These are phyloP conservation scores for Dissostichus mawsoni DNA, from an alignment of 2,113 vertebrate species.

Conservation along the genomic window DNA sequence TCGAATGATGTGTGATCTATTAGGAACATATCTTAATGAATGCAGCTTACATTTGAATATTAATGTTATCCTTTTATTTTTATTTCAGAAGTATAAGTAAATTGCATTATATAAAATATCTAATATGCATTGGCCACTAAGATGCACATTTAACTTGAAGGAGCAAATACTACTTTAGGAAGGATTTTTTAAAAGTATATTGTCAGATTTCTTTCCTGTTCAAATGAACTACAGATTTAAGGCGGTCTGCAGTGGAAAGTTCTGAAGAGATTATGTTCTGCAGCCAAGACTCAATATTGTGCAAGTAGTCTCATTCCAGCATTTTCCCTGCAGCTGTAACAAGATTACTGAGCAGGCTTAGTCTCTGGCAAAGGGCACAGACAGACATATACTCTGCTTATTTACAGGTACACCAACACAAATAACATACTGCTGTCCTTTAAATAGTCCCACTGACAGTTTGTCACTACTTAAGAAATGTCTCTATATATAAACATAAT, in stretches of 20 bases:
- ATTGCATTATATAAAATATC: background rate
- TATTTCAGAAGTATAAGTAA: background rate
- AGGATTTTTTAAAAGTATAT: background rate
- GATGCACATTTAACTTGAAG: too few relatives aligned
- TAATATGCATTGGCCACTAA: background rate
- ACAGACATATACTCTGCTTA: slow-evolving; percentile 28
- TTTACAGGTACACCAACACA: slow-evolving; percentile 50
- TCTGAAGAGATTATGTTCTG: slow-evolving; percentile 37
- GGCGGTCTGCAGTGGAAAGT: slow-evolving; percentile 31
- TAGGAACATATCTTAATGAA: background rate
- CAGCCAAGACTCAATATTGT: slow-evolving; percentile 37
- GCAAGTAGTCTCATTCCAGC: slow-evolving; percentile 34
- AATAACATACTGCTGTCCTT: slow-evolving; percentile 6
- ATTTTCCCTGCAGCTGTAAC: slow-evolving; percentile 37
- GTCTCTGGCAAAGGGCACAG: slow-evolving; percentile 33
- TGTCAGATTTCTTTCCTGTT: background rate
- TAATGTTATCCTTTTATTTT: background rate
- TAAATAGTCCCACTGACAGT: slow-evolving; percentile 20
- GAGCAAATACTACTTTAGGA: background rate
- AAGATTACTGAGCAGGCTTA: slow-evolving; percentile 51
- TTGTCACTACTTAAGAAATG: background rate
- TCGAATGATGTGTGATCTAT: too few relatives aligned
- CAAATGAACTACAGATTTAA: slow-evolving; percentile 13
- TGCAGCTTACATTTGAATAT: background rate
- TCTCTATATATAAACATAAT: background rate